Base-by-base conservation (phyloP, 2,113 vertebrate species). In the Notothenia rossii region DNA sequence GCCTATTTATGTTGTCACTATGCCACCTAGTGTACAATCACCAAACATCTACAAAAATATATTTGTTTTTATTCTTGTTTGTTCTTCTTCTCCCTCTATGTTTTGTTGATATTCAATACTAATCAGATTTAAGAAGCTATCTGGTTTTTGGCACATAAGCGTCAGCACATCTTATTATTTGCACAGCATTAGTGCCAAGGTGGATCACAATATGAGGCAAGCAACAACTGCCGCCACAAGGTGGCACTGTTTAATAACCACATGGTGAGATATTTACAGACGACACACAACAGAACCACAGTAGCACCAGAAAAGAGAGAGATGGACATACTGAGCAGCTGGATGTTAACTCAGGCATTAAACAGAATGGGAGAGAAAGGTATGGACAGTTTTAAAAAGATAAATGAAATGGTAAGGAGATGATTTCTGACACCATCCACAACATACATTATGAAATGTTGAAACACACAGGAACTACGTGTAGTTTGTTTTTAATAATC, bases 1-100 rank as follows among this genome's bases (percentile, higher is more conserved):
- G 43, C 1, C 1, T 4, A 75, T 85, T 77, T 20, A 50, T 70
- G 69, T 62, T 53, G 22, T 62, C 4, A 87, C 40, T 68, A 7
- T 46, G 50, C 90, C 90, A 85, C 56, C 92, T 92, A 85, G 86
- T 90, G 92, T 69, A 25, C 0, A 75, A 29, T 20, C 67, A 53
- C 5, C 2, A 54, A 83, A 85, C 36, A 49, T 3, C 29, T n/a
- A n/a, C 63, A 6, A 25, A 0, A 0, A 13, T 56, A 43, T 33
- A 20, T 33, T 13, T 54, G 20, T 29, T 0, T 5, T 11, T 36
- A 4, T 60, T 22, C 55, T 3, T 20, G 4, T 33, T 51, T 17
- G 0, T 20, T 67, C 8, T 48, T 55, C 14, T 50, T 48, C 11
- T 50, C 7, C 22, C 9, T 40, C 7, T 40, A 36, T 55, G 10